These are phyloP conservation scores for Hypomecis atomaria DNA, from an alignment of 2,888 invertebrate genomes.

Conservation along the genomic window DNA sequence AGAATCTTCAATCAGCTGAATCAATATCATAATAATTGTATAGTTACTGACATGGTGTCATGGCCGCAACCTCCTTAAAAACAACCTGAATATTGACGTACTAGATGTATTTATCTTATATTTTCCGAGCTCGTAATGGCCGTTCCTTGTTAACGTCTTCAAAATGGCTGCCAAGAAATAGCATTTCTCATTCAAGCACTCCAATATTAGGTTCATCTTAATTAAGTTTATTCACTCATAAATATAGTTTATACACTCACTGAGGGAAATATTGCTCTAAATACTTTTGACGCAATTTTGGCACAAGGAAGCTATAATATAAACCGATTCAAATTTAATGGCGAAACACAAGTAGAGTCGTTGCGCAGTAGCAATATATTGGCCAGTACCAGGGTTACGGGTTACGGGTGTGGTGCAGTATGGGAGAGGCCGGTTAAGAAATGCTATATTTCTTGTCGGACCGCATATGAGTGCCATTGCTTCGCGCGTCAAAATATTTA, in stretches of 20 bases:
- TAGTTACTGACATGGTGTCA: neutral
- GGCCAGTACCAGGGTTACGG: neutral
- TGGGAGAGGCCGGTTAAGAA: neutral
- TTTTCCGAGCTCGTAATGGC: conserved; percentile 1
- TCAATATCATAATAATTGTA: conserved; percentile 1
- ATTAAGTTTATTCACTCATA: too few relatives aligned
- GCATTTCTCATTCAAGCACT: neutral
- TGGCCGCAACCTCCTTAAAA: neutral
- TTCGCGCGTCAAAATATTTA: too few relatives aligned
- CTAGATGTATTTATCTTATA: neutral
- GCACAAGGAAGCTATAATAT: too few relatives aligned
- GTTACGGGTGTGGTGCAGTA: too few relatives aligned
- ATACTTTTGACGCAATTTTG: too few relatives aligned
- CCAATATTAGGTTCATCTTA: too few relatives aligned
- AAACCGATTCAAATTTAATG: too few relatives aligned
- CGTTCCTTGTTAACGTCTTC: neutral
- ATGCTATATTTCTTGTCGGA: conserved; percentile 9
- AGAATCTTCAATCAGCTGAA: conserved; percentile 16
- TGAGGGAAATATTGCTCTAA: too few relatives aligned
- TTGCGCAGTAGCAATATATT: too few relatives aligned
- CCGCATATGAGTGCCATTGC: too few relatives aligned
- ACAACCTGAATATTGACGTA: neutral
- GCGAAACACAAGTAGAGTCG: too few relatives aligned
- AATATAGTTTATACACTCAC: too few relatives aligned
- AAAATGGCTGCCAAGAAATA: conserved; percentile 10